phyloP scores from a whole-genome alignment of 2,888 invertebrate species.

The Oscheius sp. region DNA sequence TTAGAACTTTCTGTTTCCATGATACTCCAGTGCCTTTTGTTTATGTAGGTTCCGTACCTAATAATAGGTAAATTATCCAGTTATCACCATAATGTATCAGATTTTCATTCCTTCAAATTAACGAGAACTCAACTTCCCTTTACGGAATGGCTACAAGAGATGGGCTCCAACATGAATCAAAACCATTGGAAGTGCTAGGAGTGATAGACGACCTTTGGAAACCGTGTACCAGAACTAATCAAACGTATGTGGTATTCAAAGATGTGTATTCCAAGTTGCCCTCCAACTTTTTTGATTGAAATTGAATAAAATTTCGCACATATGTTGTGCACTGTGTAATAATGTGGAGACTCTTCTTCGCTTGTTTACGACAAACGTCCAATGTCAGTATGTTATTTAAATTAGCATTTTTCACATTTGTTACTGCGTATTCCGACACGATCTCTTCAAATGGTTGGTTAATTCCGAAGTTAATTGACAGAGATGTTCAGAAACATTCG shows the following conservation, averaged over 20 bases:
- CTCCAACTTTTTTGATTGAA: not conserved
- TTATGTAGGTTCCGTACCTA: conserved; percentile 62
- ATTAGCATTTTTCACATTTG: not conserved
- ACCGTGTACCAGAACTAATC: conserved; percentile 1
- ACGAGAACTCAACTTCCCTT: not conserved
- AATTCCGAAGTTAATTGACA: not conserved
- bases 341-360: not conserved
- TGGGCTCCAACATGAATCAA: not conserved
- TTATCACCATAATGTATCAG: not conserved
- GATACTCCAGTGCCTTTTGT: conserved; percentile 60
- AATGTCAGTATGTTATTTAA: conserved; percentile 1
- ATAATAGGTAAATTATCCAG: conserved; percentile 47
- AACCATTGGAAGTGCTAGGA: conserved; percentile 2
- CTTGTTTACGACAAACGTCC: conserved; percentile 15
- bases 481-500: not conserved
- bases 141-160: conserved; percentile 19
- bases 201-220: conserved; percentile 9
- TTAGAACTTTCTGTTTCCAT: conserved; percentile 53
- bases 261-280: not conserved
- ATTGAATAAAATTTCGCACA: not conserved
- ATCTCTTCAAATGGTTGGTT: conserved; percentile 13
- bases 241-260: not conserved
- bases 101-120: conserved; percentile 3
- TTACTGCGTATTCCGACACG: not conserved
- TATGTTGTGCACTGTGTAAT: conserved; percentile 16